Percentiles rank a stretch among this genome's conserved stretches.
These are phyloP conservation scores for Pseudochirops corinnae DNA, from an alignment of 2,797 vertebrate genomes.

Conservation along the genomic window DNA sequence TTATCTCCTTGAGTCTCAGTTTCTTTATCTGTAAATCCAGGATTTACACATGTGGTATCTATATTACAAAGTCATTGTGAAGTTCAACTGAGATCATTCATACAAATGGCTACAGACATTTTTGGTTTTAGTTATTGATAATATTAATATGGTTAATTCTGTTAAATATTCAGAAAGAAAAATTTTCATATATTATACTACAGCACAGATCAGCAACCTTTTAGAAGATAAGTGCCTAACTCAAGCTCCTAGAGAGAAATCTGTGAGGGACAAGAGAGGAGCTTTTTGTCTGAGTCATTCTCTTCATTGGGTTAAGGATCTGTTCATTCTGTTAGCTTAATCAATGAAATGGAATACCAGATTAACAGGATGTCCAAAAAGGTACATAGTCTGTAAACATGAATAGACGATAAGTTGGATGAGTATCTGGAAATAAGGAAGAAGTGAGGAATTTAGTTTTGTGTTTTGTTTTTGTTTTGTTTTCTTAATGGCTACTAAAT, in stretches of 20 bases:
- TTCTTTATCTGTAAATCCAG: neutral
- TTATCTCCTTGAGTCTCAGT: neutral
- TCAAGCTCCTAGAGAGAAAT: neutral
- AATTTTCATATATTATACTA: neutral
- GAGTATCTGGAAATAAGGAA: too few species aligned
- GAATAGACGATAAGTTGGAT: too few species aligned
- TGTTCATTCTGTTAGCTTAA: neutral
- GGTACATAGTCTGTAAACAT: neutral
- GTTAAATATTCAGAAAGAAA: slow-evolving; percentile 6
- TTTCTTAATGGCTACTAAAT: too few species aligned
- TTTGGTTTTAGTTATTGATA: neutral
- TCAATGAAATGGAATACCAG: neutral
- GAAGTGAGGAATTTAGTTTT: too few species aligned
- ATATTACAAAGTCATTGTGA: neutral
- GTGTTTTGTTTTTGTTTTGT: too few species aligned
- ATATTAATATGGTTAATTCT: neutral
- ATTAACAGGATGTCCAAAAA: neutral
- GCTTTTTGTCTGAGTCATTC: neutral
- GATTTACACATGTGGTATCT: neutral
- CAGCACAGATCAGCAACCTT: neutral
- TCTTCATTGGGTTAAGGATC: neutral
- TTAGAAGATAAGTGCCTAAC: neutral
- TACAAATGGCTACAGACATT: neutral
- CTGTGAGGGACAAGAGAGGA: neutral
- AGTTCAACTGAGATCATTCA: neutral